Evolutionary conservation across 2,797 vertebrate species (phyloP), one percentile per base, ranked within the genome.

Genomic region (Carduelis carduelis): DNA sequence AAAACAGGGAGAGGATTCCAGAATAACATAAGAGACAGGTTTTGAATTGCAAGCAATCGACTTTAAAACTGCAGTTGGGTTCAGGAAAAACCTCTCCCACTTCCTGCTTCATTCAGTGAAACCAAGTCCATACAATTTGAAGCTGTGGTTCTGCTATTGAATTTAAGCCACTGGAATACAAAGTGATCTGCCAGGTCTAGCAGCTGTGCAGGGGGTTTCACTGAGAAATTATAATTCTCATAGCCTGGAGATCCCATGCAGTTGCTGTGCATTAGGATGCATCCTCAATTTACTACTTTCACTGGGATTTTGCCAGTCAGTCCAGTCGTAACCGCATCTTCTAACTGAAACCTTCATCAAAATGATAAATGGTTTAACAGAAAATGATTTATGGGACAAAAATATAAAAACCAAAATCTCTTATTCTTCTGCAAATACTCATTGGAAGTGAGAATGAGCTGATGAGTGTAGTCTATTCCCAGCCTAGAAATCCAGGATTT

Each of bases 141-240:
- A 89, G 49, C 35, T 83, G 60, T 56, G 57, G 27, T 52, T 79
- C 66, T 79, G 59, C 50, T 83, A 15, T 34, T 78, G 81, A 87
- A 81, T 57, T 75, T 66, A 87, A 63, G 76, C 20, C 46, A 19
- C 41, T 83, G 0, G 0, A 83, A 79, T 23, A 76, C 11, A 56
- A 96, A 96, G 64, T 64, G 52, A 89, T 95, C 66, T 83, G 63
- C 86, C 90, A 90, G 74, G 28, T 92, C 83, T 82, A 78, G 74
- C 47, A 80, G 27, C 24, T 77, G 41, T 63, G 60, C 77, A 84
- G 56, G 30, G 11, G 17, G 10, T 20, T 89, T 80, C 63, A 41
- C 59, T 69, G 43, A 79, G 35, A 47, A 79, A 84, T 84, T 37
- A 2, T 37, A 16, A 11, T 69, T 87, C 79, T 91, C 2, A 2